Evolutionary conservation across 2,888 invertebrate species (phyloP).

Genomic region (Microdon myrmicae): DNA sequence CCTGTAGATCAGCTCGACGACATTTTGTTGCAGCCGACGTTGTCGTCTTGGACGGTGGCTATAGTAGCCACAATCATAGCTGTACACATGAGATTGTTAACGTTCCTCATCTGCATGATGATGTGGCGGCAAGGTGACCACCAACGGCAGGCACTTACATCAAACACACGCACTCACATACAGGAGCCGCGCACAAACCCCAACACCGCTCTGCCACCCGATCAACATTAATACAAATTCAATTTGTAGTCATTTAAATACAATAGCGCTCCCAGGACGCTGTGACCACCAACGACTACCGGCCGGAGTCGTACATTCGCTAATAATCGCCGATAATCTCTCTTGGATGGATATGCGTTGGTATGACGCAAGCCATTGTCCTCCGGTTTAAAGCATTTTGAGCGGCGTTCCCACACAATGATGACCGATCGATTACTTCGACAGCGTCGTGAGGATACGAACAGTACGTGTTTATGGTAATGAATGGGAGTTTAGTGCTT

Average conservation of each 20-base stretch:
- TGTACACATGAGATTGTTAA: slow-evolving; percentile 48
- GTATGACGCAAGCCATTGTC: slow-evolving; percentile 33
- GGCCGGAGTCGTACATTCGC: slow-evolving; percentile 16
- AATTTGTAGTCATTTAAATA: slow-evolving; percentile 52
- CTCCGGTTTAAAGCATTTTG: slow-evolving; percentile 35
- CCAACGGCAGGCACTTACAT: slow-evolving; percentile 32
- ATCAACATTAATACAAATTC: slow-evolving; percentile 50
- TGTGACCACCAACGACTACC: neutral
- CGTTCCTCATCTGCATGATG: slow-evolving; percentile 50
- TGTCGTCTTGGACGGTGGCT: slow-evolving; percentile 25
- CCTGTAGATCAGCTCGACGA: slow-evolving; percentile 1
- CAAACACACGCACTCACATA: slow-evolving; percentile 2
- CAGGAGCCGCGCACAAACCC: slow-evolving; percentile 3
- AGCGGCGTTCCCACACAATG: slow-evolving; percentile 32
- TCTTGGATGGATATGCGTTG: slow-evolving; percentile 30
- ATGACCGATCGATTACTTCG: slow-evolving; percentile 19
- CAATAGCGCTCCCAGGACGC: slow-evolving; percentile 33
- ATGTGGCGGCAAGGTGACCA: slow-evolving; percentile 40
- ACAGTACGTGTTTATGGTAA: slow-evolving; percentile 49
- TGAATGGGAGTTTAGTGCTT: slow-evolving; percentile 52
- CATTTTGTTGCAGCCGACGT: slow-evolving; percentile 19
- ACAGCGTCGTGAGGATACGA: slow-evolving; percentile 22
- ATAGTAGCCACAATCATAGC: slow-evolving; percentile 48
- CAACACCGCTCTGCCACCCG: slow-evolving; percentile 24
- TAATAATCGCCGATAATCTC: slow-evolving; percentile 38